Percentiles rank a stretch among this genome's conserved stretches.
Evolutionary conservation across 2,888 invertebrate genomes (phyloP).

Genomic region (Drosophila mulleri): DNA sequence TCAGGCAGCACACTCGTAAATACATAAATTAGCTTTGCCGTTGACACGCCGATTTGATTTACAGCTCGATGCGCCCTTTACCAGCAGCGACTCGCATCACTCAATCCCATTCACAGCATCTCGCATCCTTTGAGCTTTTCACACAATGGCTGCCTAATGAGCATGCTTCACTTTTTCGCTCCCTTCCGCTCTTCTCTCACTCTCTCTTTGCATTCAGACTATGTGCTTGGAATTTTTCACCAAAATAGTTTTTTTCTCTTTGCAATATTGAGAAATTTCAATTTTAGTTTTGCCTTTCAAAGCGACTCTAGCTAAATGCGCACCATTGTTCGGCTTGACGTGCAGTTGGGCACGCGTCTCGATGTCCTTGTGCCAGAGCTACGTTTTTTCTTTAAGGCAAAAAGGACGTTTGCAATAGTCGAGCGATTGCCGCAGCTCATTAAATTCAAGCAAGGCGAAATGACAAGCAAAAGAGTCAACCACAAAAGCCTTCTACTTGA

Average conservation of each 20-base stretch:
- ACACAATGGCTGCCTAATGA: constrained; percentile 67
- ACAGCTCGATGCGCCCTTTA: constrained; percentile 18
- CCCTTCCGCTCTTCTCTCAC: neutral
- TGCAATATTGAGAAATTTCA: constrained; percentile 47
- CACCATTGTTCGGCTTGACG: constrained; percentile 16
- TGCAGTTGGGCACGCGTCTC: constrained; percentile 1
- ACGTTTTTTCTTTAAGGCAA: neutral
- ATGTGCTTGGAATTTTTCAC: constrained; percentile 35
- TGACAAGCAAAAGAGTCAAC: constrained; percentile 55
- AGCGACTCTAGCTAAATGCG: constrained; percentile 19
- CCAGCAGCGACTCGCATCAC: constrained; percentile 41
- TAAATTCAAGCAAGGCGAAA: constrained; percentile 54
- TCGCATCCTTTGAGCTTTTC: constrained; percentile 14
- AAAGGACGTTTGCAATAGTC: constrained; percentile 3
- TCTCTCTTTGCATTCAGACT: constrained; percentile 10
- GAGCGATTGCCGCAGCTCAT: constrained; percentile 68
- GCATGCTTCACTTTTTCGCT: constrained; percentile 8
- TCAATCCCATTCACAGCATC: constrained; percentile 10
- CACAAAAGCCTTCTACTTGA: constrained; percentile 55
- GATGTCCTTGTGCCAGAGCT: neutral
- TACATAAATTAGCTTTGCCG: constrained; percentile 71
- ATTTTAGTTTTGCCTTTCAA: constrained; percentile 10
- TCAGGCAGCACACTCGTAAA: constrained; percentile 61
- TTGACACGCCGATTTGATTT: constrained; percentile 68
- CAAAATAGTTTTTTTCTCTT: constrained; percentile 11